phyloP scores from a whole-genome alignment of 2,113 vertebrate genomes.

The Pseudopodoces humilis region DNA sequence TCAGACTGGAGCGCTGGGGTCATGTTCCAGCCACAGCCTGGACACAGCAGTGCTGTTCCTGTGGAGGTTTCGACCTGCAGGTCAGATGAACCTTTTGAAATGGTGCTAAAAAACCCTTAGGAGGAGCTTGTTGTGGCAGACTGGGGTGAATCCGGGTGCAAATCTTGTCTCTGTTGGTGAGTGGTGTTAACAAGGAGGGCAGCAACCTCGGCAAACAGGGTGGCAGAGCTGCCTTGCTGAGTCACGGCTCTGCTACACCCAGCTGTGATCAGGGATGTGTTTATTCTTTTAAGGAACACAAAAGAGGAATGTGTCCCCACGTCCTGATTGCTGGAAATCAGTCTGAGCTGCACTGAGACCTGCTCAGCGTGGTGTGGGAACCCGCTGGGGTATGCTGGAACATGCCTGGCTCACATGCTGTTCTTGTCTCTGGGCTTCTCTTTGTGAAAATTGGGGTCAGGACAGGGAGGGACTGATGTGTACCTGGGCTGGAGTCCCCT shows the following conservation, averaged over 20 bases:
- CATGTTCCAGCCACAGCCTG: not conserved
- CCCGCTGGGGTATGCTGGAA: not conserved
- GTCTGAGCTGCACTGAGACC: not conserved
- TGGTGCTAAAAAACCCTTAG: not conserved
- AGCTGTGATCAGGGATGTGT: not conserved
- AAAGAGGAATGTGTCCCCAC: not conserved
- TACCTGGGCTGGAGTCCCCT: not conserved
- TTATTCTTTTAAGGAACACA: not conserved
- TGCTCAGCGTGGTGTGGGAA: not conserved
- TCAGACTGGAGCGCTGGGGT: not conserved
- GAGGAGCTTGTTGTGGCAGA: not conserved
- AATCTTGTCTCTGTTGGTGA: not conserved
- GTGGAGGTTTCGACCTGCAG: not conserved
- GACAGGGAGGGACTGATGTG: not conserved
- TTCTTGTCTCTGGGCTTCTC: not conserved
- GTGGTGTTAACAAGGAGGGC: not conserved
- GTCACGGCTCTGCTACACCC: not conserved
- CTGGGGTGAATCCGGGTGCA: not conserved
- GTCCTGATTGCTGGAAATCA: not conserved
- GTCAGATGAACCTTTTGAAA: not conserved
- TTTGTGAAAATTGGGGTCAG: not conserved
- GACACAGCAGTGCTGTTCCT: not conserved
- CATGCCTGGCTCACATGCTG: rapidly evolving
- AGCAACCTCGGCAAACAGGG: not conserved
- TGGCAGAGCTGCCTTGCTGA: rapidly evolving